phyloP scores from a whole-genome alignment of 2,797 vertebrate genomes.

The Notamacropus eugenii region DNA sequence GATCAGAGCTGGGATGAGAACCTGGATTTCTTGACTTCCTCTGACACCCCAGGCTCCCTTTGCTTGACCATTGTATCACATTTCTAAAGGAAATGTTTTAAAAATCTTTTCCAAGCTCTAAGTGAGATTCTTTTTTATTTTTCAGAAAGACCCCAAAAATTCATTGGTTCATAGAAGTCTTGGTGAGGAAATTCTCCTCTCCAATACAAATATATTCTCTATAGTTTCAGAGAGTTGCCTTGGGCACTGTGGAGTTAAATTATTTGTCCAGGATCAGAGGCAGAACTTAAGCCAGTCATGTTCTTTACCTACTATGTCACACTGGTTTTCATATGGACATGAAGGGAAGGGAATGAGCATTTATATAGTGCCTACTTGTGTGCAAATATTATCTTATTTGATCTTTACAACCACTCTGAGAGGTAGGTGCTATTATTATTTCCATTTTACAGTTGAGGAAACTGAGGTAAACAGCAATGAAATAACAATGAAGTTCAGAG shows the following conservation, averaged over 20 bases:
- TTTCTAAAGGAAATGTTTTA: too few relatives aligned
- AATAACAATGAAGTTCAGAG: neutral
- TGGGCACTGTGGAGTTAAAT: neutral
- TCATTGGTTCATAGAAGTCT: too few relatives aligned
- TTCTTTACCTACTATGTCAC: neutral
- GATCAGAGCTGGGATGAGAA: too few relatives aligned
- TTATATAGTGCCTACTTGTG: neutral
- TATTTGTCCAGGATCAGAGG: neutral
- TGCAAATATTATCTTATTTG: neutral
- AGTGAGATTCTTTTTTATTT: too few relatives aligned
- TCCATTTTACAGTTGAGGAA: neutral
- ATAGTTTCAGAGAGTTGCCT: too few relatives aligned
- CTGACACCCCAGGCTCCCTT: neutral
- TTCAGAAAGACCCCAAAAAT: too few relatives aligned
- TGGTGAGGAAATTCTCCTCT: too few relatives aligned
- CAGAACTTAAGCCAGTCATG: neutral
- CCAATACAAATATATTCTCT: too few relatives aligned
- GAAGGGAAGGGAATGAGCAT: neutral
- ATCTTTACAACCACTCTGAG: neutral
- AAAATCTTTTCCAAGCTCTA: too few relatives aligned
- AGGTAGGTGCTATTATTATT: neutral
- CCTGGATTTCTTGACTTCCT: too few relatives aligned
- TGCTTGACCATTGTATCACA: too few relatives aligned
- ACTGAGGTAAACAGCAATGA: neutral
- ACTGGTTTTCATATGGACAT: neutral